Conservation (phyloP, 2,888 invertebrate species). For the Arrhopalites spinosus region DNA sequence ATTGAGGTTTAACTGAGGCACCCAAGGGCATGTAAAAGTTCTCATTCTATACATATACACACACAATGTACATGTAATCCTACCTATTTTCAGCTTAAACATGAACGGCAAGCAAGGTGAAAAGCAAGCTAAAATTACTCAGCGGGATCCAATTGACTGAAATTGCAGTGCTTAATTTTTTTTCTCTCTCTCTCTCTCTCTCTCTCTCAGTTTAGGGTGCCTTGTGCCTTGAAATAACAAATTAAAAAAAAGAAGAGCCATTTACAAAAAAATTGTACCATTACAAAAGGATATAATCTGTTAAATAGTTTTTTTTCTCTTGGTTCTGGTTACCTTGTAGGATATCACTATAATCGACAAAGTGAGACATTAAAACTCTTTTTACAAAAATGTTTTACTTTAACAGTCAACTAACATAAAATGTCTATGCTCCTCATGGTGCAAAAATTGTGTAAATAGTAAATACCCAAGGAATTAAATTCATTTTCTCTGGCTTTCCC, state of each 20-base stretch:
- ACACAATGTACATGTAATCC: neutral
- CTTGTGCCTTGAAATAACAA: too few relatives aligned
- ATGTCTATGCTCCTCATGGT: neutral
- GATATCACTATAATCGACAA: neutral
- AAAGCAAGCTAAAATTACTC: neutral
- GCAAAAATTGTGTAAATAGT: neutral
- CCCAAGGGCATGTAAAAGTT: too few relatives aligned
- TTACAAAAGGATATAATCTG: neutral
- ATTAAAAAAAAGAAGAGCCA: too few relatives aligned
- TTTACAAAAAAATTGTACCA: neutral
- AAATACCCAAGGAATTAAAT: neutral
- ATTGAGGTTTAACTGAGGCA: neutral
- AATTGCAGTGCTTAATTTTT: too few relatives aligned
- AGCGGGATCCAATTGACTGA: conserved; percentile 2
- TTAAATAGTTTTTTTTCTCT: neutral
- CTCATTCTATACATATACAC: too few relatives aligned
- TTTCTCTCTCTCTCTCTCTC: too few relatives aligned
- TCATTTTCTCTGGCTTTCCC: conserved; percentile 4
- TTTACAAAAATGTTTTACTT: neutral
- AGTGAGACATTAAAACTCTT: neutral
- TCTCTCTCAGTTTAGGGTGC: too few relatives aligned
- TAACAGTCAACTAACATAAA: too few relatives aligned
- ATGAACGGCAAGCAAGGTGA: neutral
- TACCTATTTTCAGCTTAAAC: neutral
- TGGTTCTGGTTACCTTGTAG: too few relatives aligned